phyloP scores from a whole-genome alignment of 1,140 invertebrate species.

The Caenorhabditis latens region DNA sequence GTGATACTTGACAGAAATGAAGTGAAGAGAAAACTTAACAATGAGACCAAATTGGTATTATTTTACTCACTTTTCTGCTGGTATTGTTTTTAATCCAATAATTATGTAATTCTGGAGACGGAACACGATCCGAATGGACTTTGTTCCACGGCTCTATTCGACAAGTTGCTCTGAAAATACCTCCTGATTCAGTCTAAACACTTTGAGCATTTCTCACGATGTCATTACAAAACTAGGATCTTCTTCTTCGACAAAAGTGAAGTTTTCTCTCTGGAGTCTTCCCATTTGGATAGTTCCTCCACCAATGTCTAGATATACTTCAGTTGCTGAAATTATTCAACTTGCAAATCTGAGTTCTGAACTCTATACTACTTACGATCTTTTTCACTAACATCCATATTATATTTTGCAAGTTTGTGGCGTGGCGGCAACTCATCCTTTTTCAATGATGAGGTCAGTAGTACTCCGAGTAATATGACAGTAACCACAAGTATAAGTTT shows the following conservation, averaged over 20 bases:
- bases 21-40: neutral
- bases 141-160: neutral
- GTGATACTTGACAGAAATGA: neutral
- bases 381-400: neutral
- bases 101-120: neutral
- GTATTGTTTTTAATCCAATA: neutral
- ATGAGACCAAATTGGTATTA: no score
- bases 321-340: neutral
- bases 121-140: neutral
- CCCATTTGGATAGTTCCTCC: slow-evolving; percentile 3
- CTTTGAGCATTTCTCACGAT: neutral
- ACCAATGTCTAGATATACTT: neutral
- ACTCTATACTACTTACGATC: neutral
- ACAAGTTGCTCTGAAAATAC: neutral
- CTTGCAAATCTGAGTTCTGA: neutral
- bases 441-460: neutral
- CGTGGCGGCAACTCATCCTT: neutral
- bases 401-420: neutral
- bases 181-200: neutral
- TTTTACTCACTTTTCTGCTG: neutral
- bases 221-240: neutral
- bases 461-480: neutral
- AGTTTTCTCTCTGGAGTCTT: neutral
- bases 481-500: neutral
- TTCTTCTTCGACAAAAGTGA: neutral